A percentile compares a stretch with the other conserved stretches of the same genome.
Conservation (phyloP, 1,140 invertebrate genomes). For the Papilio helenus region DNA sequence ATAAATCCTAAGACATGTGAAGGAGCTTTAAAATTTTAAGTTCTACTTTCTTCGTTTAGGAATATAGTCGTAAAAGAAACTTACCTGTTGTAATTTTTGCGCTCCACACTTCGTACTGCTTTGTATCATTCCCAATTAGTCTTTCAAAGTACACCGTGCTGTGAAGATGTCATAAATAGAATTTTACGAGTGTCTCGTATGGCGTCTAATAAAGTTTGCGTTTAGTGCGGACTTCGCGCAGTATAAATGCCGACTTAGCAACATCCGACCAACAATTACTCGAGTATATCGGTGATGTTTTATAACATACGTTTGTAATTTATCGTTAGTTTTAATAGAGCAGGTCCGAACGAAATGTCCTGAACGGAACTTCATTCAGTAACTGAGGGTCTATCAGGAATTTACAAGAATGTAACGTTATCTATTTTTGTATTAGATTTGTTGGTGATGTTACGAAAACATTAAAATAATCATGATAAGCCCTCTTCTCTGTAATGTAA, state of each 20-base stretch:
- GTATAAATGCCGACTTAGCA: slow-evolving; percentile 51
- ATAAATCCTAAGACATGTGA: too few species aligned
- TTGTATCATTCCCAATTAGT: slow-evolving; percentile 62
- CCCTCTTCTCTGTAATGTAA: too few species aligned
- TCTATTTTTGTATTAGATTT: too few species aligned
- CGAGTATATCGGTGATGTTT: slow-evolving; percentile 36
- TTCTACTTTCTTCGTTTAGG: too few species aligned
- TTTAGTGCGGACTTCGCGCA: slow-evolving; percentile 63
- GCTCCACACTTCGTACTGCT: slow-evolving; percentile 40
- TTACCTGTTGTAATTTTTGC: slow-evolving; percentile 33
- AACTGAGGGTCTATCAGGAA: too few species aligned
- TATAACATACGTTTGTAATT: background rate
- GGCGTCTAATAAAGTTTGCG: slow-evolving; percentile 61
- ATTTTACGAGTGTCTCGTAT: slow-evolving; percentile 62
- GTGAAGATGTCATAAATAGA: slow-evolving; percentile 59
- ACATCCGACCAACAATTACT: slow-evolving; percentile 52
- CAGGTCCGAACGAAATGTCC: too few species aligned
- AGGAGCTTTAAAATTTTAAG: too few species aligned
- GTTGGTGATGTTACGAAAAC: too few species aligned
- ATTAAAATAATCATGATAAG: too few species aligned
- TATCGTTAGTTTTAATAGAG: background rate
- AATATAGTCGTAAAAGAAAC: too few species aligned
- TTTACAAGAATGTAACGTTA: too few species aligned
- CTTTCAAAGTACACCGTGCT: slow-evolving; percentile 49
- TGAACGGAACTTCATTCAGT: too few species aligned